Percentiles rank a stretch among this genome's conserved stretches.
phyloP scores from a whole-genome alignment of 1,140 invertebrate species.

The Nomia melanderi region DNA sequence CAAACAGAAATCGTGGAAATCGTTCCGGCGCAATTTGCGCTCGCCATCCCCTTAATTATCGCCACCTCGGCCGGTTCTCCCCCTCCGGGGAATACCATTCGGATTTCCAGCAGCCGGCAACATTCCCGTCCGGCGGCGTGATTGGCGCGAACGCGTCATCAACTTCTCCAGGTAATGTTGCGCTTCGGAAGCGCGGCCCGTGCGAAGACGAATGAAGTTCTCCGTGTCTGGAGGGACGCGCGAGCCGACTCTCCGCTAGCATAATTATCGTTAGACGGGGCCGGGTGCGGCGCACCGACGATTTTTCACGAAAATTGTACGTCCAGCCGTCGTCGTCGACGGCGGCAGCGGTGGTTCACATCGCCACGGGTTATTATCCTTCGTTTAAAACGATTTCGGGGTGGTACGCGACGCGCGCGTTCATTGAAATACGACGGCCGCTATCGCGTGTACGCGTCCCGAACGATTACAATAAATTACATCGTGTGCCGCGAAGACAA shows the following conservation, averaged over 20 bases:
- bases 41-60: constrained; percentile 34
- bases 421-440: constrained; percentile 43
- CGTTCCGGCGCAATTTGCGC: not conserved
- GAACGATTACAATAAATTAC: constrained; percentile 63
- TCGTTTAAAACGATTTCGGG: constrained; percentile 33
- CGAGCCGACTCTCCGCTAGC: not conserved
- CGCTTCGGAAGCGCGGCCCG: not conserved
- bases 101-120: not conserved
- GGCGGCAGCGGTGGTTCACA: not conserved
- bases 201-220: constrained; percentile 14
- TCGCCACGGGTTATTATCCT: not conserved
- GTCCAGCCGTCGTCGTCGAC: not conserved
- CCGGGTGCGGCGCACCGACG: too few species aligned
- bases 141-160: constrained; percentile 22
- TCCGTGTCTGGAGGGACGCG: not conserved
- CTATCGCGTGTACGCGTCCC: constrained; percentile 35
- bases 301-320: constrained; percentile 7
- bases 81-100: not conserved
- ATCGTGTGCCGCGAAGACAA: constrained; percentile 60
- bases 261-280: constrained; percentile 3
- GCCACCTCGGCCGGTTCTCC: not conserved
- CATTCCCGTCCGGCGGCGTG: not conserved
- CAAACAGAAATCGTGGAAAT: not conserved
- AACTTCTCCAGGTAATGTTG: not conserved
- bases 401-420: constrained; percentile 21